A percentile compares a stretch with the other conserved stretches of the same genome.
These are phyloP conservation scores for Cataglyphis cursor DNA, from an alignment of 2,888 invertebrate species.

Conservation along the genomic window DNA sequence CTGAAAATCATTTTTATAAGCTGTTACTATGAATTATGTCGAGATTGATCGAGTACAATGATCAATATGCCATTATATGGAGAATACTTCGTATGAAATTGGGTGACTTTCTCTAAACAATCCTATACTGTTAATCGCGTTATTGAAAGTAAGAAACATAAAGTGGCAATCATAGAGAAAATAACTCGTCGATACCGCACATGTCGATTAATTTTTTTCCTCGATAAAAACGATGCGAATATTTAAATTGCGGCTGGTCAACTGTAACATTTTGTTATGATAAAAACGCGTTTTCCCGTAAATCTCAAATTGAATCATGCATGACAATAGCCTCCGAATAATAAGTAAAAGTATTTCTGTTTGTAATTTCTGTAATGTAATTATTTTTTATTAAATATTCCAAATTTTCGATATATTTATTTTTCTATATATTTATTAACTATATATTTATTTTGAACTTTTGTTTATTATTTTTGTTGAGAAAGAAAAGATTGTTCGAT, in stretches of 20 bases:
- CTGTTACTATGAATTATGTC: neutral
- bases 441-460: neutral
- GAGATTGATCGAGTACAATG: neutral
- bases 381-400: neutral
- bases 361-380: neutral
- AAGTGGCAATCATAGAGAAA: constrained; percentile 53
- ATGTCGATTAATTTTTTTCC: constrained; percentile 29
- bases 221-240: constrained; percentile 15
- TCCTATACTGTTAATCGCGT: constrained; percentile 22
- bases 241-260: neutral
- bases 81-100: neutral
- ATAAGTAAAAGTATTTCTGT: neutral
- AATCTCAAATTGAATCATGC: constrained; percentile 16
- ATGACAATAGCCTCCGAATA: neutral
- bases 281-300: constrained; percentile 9
- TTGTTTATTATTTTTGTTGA: neutral
- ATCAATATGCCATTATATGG: neutral
- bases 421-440: too few species aligned
- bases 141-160: constrained; percentile 31
- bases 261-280: constrained; percentile 19
- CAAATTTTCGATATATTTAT: too few species aligned
- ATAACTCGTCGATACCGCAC: constrained; percentile 8
- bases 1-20: constrained; percentile 18
- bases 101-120: constrained; percentile 47
- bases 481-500: neutral